Evolutionary conservation across 2,113 vertebrate genomes (phyloP).

Genomic region (Girardinichthys multiradiatus): DNA sequence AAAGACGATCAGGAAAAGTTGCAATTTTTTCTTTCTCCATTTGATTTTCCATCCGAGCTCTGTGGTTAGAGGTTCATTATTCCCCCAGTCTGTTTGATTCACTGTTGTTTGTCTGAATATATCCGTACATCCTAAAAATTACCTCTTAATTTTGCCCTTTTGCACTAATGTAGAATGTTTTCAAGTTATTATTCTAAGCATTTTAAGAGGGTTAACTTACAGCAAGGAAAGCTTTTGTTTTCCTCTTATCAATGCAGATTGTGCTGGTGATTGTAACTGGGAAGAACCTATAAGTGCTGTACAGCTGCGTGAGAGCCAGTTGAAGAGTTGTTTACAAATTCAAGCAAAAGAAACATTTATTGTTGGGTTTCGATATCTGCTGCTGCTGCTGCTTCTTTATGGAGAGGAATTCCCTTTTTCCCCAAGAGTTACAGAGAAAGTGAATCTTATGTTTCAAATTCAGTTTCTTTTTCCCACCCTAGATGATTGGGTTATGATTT

Average conservation of each 20-base stretch:
- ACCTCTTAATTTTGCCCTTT: slow-evolving; percentile 63
- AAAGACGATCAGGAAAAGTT: slow-evolving; percentile 18
- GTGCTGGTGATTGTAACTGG: slow-evolving; percentile 26
- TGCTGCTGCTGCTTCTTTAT: slow-evolving; percentile 60
- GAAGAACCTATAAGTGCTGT: slow-evolving; percentile 50
- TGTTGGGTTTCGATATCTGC: slow-evolving; percentile 34
- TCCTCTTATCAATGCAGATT: slow-evolving; percentile 16
- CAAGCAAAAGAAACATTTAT: slow-evolving; percentile 35
- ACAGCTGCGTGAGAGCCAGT: slow-evolving; percentile 34
- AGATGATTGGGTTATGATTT: slow-evolving; percentile 30
- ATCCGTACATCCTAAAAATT: slow-evolving; percentile 27
- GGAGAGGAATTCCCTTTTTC: slow-evolving; percentile 7
- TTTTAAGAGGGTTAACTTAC: slow-evolving; percentile 4
- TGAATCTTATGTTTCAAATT: slow-evolving; percentile 40
- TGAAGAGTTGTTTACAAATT: slow-evolving; percentile 64
- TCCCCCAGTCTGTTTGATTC: background rate
- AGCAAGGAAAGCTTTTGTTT: slow-evolving; percentile 22
- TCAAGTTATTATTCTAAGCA: slow-evolving; percentile 6
- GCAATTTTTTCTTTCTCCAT: background rate
- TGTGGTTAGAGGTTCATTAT: background rate
- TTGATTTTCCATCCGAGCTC: background rate
- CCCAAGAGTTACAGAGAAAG: slow-evolving; percentile 17
- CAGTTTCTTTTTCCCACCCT: slow-evolving; percentile 10
- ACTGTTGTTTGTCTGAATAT: slow-evolving; percentile 8
- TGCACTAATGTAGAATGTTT: slow-evolving; percentile 63